phyloP scores from a whole-genome alignment of 1,140 invertebrate genomes.

The Meloidogyne exigua region DNA sequence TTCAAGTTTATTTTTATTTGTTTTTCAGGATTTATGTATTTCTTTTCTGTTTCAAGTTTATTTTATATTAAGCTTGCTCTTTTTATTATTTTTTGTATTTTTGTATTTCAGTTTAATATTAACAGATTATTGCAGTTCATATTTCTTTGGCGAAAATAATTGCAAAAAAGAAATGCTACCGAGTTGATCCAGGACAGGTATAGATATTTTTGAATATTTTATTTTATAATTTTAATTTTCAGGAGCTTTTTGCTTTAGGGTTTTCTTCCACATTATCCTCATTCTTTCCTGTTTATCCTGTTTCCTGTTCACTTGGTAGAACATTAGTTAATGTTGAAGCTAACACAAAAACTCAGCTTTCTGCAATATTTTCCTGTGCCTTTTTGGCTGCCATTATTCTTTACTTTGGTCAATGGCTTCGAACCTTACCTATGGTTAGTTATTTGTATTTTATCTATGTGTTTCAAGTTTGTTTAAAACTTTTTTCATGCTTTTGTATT shows the following conservation, averaged over 20 bases:
- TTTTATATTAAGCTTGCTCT: no score
- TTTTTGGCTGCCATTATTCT: constrained; percentile 54
- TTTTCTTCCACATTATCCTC: constrained; percentile 47
- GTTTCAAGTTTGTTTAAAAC: neutral
- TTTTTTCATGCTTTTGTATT: neutral
- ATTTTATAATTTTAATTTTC: constrained; percentile 21
- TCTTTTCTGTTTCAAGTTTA: no score
- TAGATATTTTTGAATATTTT: neutral
- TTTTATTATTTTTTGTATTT: no score
- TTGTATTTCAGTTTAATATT: no score
- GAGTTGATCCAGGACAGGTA: constrained; percentile 65
- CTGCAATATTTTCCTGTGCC: constrained; percentile 51
- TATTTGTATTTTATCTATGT: neutral
- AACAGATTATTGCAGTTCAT: constrained; percentile 64
- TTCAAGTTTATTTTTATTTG: no score
- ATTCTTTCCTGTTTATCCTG: constrained; percentile 60
- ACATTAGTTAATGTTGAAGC: constrained; percentile 61
- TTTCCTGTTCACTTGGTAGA: constrained; percentile 54
- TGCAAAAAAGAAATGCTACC: constrained; percentile 66
- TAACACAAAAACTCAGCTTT: constrained; percentile 57
- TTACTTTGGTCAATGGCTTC: constrained; percentile 49
- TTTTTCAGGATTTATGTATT: no score
- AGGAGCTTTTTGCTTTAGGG: constrained; percentile 58
- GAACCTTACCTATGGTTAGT: constrained; percentile 58
- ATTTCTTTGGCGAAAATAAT: constrained; percentile 67